Base-by-base conservation (phyloP, 2,113 vertebrate genomes). In the Climacteris rufus region DNA sequence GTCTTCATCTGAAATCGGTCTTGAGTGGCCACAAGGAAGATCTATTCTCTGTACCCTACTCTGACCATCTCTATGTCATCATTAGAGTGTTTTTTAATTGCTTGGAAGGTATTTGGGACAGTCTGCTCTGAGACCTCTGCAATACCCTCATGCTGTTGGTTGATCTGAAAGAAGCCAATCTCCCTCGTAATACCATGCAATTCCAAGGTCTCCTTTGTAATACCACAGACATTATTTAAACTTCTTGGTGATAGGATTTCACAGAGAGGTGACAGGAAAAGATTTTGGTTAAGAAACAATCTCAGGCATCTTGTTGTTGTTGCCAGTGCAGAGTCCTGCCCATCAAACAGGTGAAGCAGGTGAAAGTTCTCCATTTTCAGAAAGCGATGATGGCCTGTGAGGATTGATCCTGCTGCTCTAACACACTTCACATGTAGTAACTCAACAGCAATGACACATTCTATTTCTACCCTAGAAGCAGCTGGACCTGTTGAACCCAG, bases 211-310 rank as follows among this genome's bases (percentile, higher is more conserved):
- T 68, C 25, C 16, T 10, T 75, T 49, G 35, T 12, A 42, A 50
- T 7, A 25, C 1, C 2, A 21, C 2, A 6, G n/a, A 37, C 2
- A 11, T 11, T 31, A 11, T 21, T 77, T 23, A 13, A 6, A 37
- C 57, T 52, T 52, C 22, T 23, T 77, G 37, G 27, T 33, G 63
- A 19, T 9, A 4, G 7, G 31, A 8, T 40, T 30, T 56, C 28
- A 60, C 11, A 68, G 37, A 59, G 14, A 37, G 45, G 15, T 44
- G 37, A 6, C 31, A 52, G 37, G 37, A 52, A 33, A 37, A 77
- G 21, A 13, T 52, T 44, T 22, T 44, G 11, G 50, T 22, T 33
- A 33, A 50, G 53, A 59, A 47, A 37, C 13, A 30, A 20, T 11
- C 39, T 66, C n/a, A 27, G 47, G 11, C 35, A 18, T 39, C 61